phyloP scores from a whole-genome alignment of 1,140 invertebrate species.

The Steinernema feltiae region DNA sequence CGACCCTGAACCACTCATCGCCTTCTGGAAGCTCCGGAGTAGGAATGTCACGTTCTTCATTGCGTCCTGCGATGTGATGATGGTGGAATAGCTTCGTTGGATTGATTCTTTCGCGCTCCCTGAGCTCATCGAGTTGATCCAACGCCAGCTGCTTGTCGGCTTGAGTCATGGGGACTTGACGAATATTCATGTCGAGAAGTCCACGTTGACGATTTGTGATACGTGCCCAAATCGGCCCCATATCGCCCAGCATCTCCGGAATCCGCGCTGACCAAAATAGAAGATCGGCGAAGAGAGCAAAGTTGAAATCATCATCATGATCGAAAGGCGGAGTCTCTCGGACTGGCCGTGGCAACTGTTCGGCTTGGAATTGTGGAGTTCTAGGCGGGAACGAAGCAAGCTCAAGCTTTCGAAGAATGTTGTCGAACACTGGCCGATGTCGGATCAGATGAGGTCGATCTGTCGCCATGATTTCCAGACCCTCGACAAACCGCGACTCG shows the following conservation, averaged over 20 bases:
- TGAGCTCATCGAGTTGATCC: background rate
- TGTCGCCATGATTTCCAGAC: background rate
- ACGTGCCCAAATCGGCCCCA: background rate
- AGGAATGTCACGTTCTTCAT: too few species aligned
- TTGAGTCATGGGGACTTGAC: background rate
- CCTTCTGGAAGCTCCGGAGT: too few species aligned
- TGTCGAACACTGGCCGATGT: background rate
- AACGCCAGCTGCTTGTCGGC: background rate
- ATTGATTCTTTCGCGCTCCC: background rate
- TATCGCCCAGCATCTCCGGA: background rate
- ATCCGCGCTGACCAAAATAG: background rate
- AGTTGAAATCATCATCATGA: background rate
- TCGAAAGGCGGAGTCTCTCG: background rate
- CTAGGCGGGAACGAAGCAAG: background rate
- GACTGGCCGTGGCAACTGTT: background rate
- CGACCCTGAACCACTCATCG: too few species aligned
- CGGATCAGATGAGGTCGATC: background rate
- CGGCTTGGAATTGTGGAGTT: background rate
- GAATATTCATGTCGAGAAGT: background rate
- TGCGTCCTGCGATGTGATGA: too few species aligned
- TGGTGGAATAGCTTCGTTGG: too few species aligned
- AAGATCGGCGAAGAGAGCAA: background rate
- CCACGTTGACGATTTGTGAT: background rate
- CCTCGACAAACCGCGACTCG: background rate
- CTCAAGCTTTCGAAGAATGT: background rate